Evolutionary conservation across 2,888 invertebrate genomes (phyloP).

Genomic region (Leuctra nigra): DNA sequence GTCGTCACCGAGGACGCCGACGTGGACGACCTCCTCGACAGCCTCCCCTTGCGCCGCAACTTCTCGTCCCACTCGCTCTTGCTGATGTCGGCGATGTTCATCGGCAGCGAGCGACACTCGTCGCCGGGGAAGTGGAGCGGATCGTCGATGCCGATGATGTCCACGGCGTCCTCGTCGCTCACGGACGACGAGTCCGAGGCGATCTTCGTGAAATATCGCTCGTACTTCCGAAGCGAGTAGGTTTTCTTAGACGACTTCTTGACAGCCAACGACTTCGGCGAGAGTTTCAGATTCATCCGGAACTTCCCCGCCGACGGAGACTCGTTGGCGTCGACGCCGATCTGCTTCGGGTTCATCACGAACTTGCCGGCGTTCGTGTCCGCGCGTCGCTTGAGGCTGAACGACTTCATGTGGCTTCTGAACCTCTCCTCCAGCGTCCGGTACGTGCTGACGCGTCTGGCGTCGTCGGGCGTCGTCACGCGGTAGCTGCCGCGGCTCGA

Average conservation of each 20-base stretch:
- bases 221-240: neutral
- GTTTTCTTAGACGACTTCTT: neutral
- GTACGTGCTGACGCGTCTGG: conserved; percentile 8
- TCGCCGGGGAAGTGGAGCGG: conserved; percentile 2
- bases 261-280: neutral
- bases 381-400: neutral
- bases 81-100: neutral
- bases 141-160: conserved; percentile 1
- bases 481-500: conserved; percentile 22
- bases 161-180: neutral
- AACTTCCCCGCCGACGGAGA: neutral
- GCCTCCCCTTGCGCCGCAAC: too few species aligned
- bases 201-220: conserved; percentile 4
- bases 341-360: conserved; percentile 2
- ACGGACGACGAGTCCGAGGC: neutral
- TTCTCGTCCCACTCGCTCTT: conserved; percentile 5
- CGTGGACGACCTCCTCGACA: conserved; percentile 13
- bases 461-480: conserved; percentile 25
- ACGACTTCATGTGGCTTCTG: neutral
- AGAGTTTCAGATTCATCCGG: neutral
- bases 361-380: neutral
- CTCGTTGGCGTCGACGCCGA: neutral
- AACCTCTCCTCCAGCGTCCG: neutral
- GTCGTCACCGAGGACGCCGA: conserved; percentile 16
- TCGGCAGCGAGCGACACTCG: neutral